A percentile compares a stretch with the other conserved stretches of the same genome.
Conservation (phyloP, 1,140 invertebrate genomes). For the Epicauta chinensis region DNA sequence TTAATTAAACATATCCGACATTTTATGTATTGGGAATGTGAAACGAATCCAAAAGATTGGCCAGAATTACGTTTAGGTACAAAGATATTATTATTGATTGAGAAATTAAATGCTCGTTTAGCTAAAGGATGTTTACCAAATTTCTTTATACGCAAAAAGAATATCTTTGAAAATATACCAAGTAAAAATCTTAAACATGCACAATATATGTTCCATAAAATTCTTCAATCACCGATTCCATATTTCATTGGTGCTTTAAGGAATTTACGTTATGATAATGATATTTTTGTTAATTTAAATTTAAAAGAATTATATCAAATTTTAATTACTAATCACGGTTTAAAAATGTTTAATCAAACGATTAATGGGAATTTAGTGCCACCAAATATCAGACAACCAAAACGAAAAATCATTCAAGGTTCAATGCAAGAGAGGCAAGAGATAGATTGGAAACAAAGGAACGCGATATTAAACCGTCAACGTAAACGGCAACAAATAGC, state of each 20-base stretch:
- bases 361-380: background rate
- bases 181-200: conserved; percentile 54
- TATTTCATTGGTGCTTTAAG: conserved; percentile 59
- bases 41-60: conserved; percentile 62
- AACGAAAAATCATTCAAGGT: background rate
- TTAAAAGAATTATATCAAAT: conserved; percentile 56
- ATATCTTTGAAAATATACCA: conserved; percentile 64
- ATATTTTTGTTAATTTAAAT: conserved; percentile 54
- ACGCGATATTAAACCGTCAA: no score
- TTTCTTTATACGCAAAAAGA: conserved; percentile 65
- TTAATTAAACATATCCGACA: conserved; percentile 62
- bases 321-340: conserved; percentile 22
- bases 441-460: conserved; percentile 33
- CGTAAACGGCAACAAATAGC: conserved; percentile 27
- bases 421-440: conserved; percentile 37
- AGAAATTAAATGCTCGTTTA: conserved; percentile 44
- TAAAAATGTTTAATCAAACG: background rate
- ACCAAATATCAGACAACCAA: background rate
- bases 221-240: conserved; percentile 58
- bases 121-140: conserved; percentile 57
- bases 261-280: conserved; percentile 54
- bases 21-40: conserved; percentile 72
- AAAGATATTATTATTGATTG: conserved; percentile 56
- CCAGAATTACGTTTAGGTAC: conserved; percentile 62
- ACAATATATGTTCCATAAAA: conserved; percentile 59